Conservation (phyloP, 1,140 invertebrate species). For the Brachionus calyciflorus region DNA sequence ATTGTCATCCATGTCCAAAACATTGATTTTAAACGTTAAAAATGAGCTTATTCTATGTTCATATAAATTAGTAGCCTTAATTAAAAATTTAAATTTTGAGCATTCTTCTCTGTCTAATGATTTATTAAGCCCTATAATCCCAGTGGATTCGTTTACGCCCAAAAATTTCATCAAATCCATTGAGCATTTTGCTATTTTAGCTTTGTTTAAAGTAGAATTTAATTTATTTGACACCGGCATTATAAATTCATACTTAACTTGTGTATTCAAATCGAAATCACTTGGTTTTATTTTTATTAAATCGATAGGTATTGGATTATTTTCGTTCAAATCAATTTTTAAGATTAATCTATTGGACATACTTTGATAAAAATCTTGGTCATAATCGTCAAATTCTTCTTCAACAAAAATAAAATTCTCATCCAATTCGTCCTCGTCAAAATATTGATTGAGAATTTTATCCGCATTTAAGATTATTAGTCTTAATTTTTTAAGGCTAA, state of each 20-base stretch:
- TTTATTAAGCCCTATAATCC: background rate
- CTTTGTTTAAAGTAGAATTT: background rate
- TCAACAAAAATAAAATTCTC: background rate
- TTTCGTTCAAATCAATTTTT: background rate
- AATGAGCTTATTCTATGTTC: constrained; percentile 22
- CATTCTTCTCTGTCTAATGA: background rate
- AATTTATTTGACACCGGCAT: background rate
- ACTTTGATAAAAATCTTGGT: background rate
- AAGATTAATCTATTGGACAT: background rate
- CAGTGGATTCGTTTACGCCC: background rate
- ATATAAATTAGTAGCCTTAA: background rate
- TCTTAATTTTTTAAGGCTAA: background rate
- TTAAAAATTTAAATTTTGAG: constrained; percentile 6
- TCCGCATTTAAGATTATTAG: background rate
- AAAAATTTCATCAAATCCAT: background rate
- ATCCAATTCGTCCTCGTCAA: constrained; percentile 5
- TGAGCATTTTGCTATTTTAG: background rate
- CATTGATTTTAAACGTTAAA: constrained; percentile 19
- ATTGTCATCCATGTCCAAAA: background rate
- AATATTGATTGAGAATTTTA: background rate
- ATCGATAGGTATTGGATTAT: background rate
- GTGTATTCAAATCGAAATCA: constrained; percentile 1
- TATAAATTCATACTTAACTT: background rate
- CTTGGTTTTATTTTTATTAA: background rate
- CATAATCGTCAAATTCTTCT: background rate